Base-by-base conservation (phyloP, 2,888 invertebrate genomes). In the Globia sparganii region DNA sequence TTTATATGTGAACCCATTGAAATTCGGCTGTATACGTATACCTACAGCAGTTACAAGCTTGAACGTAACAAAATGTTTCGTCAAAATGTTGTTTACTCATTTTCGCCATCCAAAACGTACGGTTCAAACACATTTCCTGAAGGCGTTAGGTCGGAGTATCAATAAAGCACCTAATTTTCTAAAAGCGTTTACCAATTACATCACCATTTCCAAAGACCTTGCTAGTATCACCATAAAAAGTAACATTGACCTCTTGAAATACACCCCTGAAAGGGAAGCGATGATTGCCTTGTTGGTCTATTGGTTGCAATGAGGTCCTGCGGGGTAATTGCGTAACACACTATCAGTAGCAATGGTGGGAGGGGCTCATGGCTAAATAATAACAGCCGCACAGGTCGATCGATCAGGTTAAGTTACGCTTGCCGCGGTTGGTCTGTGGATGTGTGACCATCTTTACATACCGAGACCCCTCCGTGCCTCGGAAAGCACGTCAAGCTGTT, bases 151-250 rank as follows among this genome's bases (percentile, higher is more conserved):
- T 56, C 28, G 18, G 46, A 69, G 61, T 53, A 25, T n/a, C 53
- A 25, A 78, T 67, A 77, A 61, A 25, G 34, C 18, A 68, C 46
- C 68, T 65, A 46, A 78, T 72, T 28, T 31, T 58, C n/a, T 78
- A 34, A 80, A 72, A 72, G 58, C 37, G 21, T 58, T 34, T n/a
- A 40, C 56, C 71, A 79, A 79, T 71, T 70, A 46, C 77, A 53
- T 46, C 43, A 49, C 25, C 40, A 34, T 79, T 31, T n/a, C 28
- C 21, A 1, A 21, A 40, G 34, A 80, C 80, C 18, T 59, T 59
- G 13, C 43, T 43, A 43, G 28, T 31, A 40, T n/a, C 46, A 62
- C 21, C 13, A 34, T 34, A 2, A 2, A n/a, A 28, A 25, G 28
- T 40, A 21, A 9, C 61, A 25, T 37, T 65, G 43, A 65, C 43